Percentiles rank a stretch among this genome's conserved stretches.
These are phyloP conservation scores for Acanthacorydalis orientalis DNA, from an alignment of 2,888 invertebrate species.

Conservation along the genomic window DNA sequence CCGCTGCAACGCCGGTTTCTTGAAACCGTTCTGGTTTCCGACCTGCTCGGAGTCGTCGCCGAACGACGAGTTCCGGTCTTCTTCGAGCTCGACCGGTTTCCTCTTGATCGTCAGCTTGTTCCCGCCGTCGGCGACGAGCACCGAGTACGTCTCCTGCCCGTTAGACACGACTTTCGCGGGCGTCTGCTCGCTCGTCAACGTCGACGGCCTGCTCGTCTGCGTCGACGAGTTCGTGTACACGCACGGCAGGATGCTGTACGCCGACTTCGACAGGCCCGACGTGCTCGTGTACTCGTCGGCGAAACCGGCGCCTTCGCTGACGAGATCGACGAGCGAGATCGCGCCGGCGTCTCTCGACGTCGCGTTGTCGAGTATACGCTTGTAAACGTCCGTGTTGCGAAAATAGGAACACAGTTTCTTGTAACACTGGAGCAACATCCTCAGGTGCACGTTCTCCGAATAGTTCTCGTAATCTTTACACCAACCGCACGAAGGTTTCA, in stretches of 20 bases:
- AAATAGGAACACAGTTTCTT: constrained; percentile 77
- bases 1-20: constrained; percentile 1
- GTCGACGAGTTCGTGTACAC: constrained; percentile 49
- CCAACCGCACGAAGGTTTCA: constrained; percentile 70
- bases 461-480: constrained; percentile 74
- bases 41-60: background rate
- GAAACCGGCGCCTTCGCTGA: constrained; percentile 65
- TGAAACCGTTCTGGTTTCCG: background rate
- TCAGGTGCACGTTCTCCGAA: constrained; percentile 63
- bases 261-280: constrained; percentile 54
- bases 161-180: constrained; percentile 27
- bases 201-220: constrained; percentile 24
- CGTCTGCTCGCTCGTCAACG: background rate
- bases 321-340: constrained; percentile 50
- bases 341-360: constrained; percentile 34
- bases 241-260: constrained; percentile 57
- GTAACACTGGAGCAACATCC: constrained; percentile 72
- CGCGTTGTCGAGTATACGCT: constrained; percentile 30
- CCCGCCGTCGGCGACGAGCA: constrained; percentile 58
- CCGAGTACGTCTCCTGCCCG: constrained; percentile 48
- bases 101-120: constrained; percentile 73
- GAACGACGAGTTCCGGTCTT: constrained; percentile 9
- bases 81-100: constrained; percentile 43
- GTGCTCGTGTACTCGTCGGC: constrained; percentile 58
- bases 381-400: constrained; percentile 53